Base-by-base conservation (phyloP, 2,888 invertebrate genomes). In the Calameuta idolon region DNA sequence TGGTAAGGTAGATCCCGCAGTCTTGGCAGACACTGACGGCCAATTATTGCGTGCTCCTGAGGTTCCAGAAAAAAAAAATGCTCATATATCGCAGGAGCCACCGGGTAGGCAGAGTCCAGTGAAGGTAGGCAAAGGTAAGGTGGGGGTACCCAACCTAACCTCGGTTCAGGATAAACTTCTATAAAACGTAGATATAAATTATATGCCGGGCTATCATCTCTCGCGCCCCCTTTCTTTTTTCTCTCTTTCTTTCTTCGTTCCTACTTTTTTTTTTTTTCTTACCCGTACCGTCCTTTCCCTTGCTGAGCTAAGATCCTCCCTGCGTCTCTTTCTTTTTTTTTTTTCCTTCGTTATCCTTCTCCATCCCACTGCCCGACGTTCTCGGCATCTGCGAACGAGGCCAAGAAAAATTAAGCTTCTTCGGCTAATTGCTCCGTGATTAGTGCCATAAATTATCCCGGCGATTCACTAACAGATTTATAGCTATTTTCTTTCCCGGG, bases 21-120 rank as follows among this genome's bases (percentile, higher is more conserved):
- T 31, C 71, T 71, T 31, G 12, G 37, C 11, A 34, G 12, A 31
- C 74, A 73, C 40, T 68, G 23, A 55, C 75, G 55, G 76, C 78
- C 80, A 81, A 81, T 85, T 83, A 84, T 81, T 80, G 73, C 79
- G 73, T 73, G 33, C 77, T 73, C 40, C 15, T 12, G 75, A 75
- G 77, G 78, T 76, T 76, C 80, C 80, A 77, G 77, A 81, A 84
- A 84, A 84, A 81, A 84, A 84, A 84, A 82, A 85, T 80, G 69
- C 31, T 75, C 81, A 76, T 80, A 75, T 76, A 80, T 79, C 81
- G 78, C 76, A 34, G 31, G 23, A 71, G 71, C 12, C 55, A 55
- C 23, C 9, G 2, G 23, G 55, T 23, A 40, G 40, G 5, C 12
- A 23, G 23, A 2, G 55, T 23, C 2, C 0, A 55, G 55, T 0